Conservation (phyloP, 1,140 invertebrate species). For the Heterodera carotae region DNA sequence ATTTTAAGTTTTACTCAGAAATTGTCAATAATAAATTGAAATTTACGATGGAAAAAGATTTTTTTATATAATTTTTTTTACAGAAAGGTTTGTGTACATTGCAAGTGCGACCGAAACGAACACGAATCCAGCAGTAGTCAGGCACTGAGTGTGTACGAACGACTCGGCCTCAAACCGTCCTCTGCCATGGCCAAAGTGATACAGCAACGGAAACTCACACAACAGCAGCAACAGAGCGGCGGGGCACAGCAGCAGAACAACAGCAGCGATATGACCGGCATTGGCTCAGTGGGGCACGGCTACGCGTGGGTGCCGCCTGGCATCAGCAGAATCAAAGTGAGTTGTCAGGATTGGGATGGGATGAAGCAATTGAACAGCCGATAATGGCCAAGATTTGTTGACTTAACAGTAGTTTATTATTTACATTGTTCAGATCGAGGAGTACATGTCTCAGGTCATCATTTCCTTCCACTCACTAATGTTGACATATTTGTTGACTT, state of each 20-base stretch:
- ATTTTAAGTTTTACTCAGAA: too few species aligned
- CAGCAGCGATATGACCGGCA: constrained; percentile 32
- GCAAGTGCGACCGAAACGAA: constrained; percentile 63
- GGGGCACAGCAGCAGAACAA: constrained; percentile 27
- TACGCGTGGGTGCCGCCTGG: constrained; percentile 65
- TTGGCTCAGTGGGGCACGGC: constrained; percentile 61
- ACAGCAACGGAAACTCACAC: constrained; percentile 35
- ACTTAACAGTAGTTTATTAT: too few species aligned
- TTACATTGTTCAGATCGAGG: constrained; percentile 70
- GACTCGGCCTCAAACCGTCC: constrained; percentile 63
- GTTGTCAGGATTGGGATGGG: background rate
- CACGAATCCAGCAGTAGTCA: constrained; percentile 60
- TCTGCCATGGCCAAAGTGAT: constrained; percentile 43
- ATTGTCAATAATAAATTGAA: too few species aligned
- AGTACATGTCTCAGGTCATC: constrained; percentile 72
- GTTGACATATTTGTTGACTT: background rate
- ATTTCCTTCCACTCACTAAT: background rate
- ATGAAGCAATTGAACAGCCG: background rate
- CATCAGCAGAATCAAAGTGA: constrained; percentile 55
- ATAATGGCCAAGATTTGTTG: too few species aligned
- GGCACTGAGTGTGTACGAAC: constrained; percentile 62
- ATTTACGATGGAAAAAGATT: background rate
- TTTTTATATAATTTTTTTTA: constrained; percentile 22
- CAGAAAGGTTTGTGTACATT: constrained; percentile 65
- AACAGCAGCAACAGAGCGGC: constrained; percentile 26